A percentile compares a stretch with the other conserved stretches of the same genome.
Evolutionary conservation across 2,888 invertebrate species (phyloP).

Genomic region (Heliothis peltigera): DNA sequence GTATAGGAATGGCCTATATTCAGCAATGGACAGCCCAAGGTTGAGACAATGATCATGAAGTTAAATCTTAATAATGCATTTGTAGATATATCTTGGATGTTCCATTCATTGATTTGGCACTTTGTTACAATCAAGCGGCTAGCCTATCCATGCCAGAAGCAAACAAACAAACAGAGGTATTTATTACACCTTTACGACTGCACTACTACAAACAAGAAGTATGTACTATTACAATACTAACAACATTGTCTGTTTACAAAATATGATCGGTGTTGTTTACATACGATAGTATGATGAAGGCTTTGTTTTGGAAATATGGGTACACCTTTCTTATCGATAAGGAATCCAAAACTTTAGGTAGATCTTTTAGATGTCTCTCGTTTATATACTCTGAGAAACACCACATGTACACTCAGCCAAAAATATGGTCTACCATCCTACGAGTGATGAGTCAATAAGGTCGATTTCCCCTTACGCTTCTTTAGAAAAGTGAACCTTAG

Average conservation of each 20-base stretch:
- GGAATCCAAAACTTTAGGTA: not conserved
- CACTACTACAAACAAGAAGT: conserved; percentile 15
- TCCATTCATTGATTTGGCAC: not conserved
- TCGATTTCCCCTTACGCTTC: too few relatives aligned
- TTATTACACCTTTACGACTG: conserved; percentile 7
- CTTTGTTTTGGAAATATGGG: conserved; percentile 25
- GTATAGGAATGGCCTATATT: too few relatives aligned
- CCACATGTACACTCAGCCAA: too few relatives aligned
- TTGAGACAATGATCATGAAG: too few relatives aligned
- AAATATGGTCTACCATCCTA: too few relatives aligned
- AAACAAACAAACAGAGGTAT: not conserved
- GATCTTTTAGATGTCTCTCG: conserved; percentile 9
- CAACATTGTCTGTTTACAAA: conserved; percentile 31
- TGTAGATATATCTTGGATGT: too few relatives aligned
- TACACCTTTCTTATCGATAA: not conserved
- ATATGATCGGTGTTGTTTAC: conserved; percentile 10
- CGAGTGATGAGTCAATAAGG: too few relatives aligned
- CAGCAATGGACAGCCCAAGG: too few relatives aligned
- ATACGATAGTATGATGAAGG: conserved; percentile 7
- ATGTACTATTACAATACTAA: conserved; percentile 12
- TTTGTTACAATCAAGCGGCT: not conserved
- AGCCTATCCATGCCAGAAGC: not conserved
- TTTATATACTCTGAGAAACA: too few relatives aligned
- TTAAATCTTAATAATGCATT: too few relatives aligned
- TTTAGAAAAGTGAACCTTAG: too few relatives aligned